Evolutionary conservation across 2,113 vertebrate genomes (phyloP).

Genomic region (Ardeotis arabs): DNA sequence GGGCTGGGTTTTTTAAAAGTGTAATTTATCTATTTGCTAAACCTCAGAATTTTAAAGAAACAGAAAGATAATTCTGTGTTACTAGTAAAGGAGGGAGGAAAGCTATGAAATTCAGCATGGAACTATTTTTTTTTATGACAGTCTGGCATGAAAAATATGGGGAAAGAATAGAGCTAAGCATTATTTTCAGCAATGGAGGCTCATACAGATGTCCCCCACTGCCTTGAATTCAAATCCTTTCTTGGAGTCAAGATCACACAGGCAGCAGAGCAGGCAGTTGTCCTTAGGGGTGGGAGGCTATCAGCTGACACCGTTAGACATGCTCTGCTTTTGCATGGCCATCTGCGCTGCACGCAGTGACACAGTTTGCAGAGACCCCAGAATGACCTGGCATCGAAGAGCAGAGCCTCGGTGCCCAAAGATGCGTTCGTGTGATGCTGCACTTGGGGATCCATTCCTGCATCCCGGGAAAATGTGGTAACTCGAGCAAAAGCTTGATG

Average conservation of each 20-base stretch:
- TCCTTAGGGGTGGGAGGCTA: background rate
- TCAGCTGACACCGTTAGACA: background rate
- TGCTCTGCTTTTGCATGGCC: background rate
- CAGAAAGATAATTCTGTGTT: background rate
- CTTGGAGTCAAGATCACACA: background rate
- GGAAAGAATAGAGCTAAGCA: background rate
- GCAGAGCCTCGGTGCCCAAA: background rate
- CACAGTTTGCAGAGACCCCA: background rate
- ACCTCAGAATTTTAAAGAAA: background rate
- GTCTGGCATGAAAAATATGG: background rate
- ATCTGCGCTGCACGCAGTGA: background rate
- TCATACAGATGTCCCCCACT: background rate
- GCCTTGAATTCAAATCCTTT: background rate
- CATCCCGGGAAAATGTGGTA: background rate
- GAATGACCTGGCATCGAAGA: fast-evolving
- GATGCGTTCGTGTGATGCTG: background rate
- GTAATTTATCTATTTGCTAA: background rate
- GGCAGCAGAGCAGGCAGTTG: background rate
- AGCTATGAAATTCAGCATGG: background rate
- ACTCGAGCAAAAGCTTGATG: background rate
- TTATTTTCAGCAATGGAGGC: background rate
- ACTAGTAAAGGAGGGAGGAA: background rate
- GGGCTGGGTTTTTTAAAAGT: background rate
- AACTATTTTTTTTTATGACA: background rate
- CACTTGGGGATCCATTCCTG: background rate